These are phyloP conservation scores for Omphaloscelis lunosa DNA, from an alignment of 2,888 invertebrate genomes.

Conservation along the genomic window DNA sequence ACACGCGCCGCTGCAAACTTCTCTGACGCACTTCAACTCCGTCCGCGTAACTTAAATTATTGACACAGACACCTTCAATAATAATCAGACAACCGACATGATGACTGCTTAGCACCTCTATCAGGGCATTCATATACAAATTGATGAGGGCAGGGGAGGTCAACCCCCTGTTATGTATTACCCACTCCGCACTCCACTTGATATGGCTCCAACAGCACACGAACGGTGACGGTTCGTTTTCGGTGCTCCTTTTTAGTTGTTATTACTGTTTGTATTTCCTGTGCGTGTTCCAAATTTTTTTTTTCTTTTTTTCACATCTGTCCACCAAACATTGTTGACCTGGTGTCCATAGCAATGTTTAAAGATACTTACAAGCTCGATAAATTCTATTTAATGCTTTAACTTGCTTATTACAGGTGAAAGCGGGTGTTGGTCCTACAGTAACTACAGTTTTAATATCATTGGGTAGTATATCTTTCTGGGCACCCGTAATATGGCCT, in stretches of 20 bases:
- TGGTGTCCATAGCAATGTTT: not conserved
- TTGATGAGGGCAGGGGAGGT: not conserved
- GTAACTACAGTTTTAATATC: conserved; percentile 73
- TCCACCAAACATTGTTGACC: not conserved
- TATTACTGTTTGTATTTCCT: too few relatives aligned
- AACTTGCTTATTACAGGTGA: conserved; percentile 74
- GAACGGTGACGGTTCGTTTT: too few relatives aligned
- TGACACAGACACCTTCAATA: conserved; percentile 1
- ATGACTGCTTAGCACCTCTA: not conserved
- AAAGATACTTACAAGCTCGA: not conserved
- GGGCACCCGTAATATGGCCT: conserved; percentile 83
- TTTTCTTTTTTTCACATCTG: too few relatives aligned
- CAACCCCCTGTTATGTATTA: not conserved
- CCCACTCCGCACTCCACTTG: not conserved
- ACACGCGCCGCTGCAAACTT: too few relatives aligned
- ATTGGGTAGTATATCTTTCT: conserved; percentile 75
- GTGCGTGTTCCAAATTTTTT: too few relatives aligned
- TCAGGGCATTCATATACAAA: not conserved
- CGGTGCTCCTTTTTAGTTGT: too few relatives aligned
- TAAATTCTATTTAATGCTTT: too few relatives aligned
- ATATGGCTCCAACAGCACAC: not conserved
- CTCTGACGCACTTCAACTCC: too few relatives aligned
- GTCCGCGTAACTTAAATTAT: conserved; percentile 17
- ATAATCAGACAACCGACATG: conserved; percentile 1
- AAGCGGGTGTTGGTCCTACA: conserved; percentile 78